These are phyloP conservation scores for Cantharis rustica DNA, from an alignment of 2,888 invertebrate species.

Conservation along the genomic window DNA sequence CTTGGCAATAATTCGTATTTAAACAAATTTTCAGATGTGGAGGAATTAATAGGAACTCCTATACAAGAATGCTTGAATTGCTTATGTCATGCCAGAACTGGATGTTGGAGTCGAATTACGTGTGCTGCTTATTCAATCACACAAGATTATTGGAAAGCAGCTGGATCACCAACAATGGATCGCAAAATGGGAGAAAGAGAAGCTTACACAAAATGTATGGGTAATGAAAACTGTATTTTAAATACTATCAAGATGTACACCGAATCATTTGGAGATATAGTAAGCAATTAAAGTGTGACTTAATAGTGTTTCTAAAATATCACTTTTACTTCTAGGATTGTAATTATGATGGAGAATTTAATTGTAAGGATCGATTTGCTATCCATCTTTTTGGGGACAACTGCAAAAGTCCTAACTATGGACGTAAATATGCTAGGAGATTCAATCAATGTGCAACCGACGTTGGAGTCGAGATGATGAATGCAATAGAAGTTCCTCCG, in stretches of 20 bases:
- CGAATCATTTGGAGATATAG: slow-evolving; percentile 22
- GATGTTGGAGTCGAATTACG: slow-evolving; percentile 32
- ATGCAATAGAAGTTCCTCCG: neutral
- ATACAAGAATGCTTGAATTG: slow-evolving; percentile 34
- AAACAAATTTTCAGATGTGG: slow-evolving; percentile 4
- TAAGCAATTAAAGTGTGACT: slow-evolving; percentile 5
- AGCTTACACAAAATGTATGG: slow-evolving; percentile 39
- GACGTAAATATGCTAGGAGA: slow-evolving; percentile 1
- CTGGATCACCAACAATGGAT: slow-evolving; percentile 2
- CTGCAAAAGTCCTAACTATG: slow-evolving; percentile 19
- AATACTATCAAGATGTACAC: slow-evolving; percentile 41
- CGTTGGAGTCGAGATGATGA: slow-evolving; percentile 11
- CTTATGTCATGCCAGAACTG: slow-evolving; percentile 33
- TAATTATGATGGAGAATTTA: slow-evolving; percentile 42
- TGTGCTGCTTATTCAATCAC: slow-evolving; percentile 34
- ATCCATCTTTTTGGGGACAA: slow-evolving; percentile 38
- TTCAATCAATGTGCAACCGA: slow-evolving; percentile 17
- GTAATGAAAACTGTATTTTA: slow-evolving; percentile 43
- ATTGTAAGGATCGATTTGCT: slow-evolving; percentile 43
- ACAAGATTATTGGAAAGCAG: slow-evolving; percentile 31
- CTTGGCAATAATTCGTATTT: neutral
- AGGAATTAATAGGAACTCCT: slow-evolving; percentile 26
- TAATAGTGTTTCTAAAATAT: neutral
- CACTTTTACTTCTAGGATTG: slow-evolving; percentile 39
- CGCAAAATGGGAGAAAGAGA: slow-evolving; percentile 6